A percentile compares a stretch with the other conserved stretches of the same genome.
phyloP scores from a whole-genome alignment of 2,797 vertebrate species.

The Apodemus agrarius region DNA sequence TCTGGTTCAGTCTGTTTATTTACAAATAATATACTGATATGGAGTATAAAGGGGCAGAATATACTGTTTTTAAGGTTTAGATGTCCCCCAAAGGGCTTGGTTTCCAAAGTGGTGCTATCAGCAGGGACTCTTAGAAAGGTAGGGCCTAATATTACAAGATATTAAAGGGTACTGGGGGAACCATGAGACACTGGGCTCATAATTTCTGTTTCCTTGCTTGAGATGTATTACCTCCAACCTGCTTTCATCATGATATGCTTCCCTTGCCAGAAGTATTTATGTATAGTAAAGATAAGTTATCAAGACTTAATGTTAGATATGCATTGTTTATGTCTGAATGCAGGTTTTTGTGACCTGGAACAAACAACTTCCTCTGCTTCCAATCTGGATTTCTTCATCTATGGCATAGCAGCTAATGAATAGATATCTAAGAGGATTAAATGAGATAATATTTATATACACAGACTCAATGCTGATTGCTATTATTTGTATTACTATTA shows the following conservation, averaged over 20 bases:
- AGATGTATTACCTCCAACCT: not conserved
- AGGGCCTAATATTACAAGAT: not conserved
- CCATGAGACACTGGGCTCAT: not conserved
- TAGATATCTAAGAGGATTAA: not conserved
- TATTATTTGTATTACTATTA: slow-evolving; percentile 28
- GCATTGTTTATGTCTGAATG: slow-evolving; percentile 25
- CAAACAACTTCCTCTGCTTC: not conserved
- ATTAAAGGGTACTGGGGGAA: not conserved
- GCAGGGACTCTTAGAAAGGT: not conserved
- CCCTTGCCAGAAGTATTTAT: not conserved
- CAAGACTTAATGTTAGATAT: slow-evolving; percentile 10
- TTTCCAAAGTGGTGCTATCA: not conserved
- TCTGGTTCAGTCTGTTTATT: slow-evolving; percentile 34
- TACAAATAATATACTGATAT: not conserved
- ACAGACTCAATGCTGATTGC: slow-evolving; percentile 45
- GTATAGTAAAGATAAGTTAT: not conserved
- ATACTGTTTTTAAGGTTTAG: not conserved
- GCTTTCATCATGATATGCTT: not conserved
- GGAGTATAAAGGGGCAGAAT: slow-evolving; percentile 1
- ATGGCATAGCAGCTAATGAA: not conserved
- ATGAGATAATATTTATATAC: not conserved
- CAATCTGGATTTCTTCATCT: slow-evolving; percentile 8
- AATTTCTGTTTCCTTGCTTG: not conserved
- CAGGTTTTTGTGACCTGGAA: not conserved
- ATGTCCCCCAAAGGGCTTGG: not conserved